Evolutionary conservation across 2,113 vertebrate genomes (phyloP), one percentile per base, ranked within the genome.

Genomic region (Haliaeetus leucogaster): DNA sequence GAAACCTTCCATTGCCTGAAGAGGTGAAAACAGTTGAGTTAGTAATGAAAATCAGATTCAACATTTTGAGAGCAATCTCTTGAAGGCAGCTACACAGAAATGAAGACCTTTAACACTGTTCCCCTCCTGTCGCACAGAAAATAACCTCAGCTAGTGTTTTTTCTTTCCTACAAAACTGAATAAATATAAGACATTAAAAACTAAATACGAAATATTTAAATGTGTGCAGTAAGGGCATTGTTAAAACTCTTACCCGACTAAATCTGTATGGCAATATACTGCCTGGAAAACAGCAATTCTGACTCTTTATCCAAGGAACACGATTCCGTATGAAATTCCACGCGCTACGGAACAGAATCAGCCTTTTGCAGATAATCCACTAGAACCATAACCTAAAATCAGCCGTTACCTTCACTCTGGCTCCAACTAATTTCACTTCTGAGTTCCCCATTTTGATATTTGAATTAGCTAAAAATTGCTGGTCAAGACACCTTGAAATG

Each of bases 1-100:
- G 77, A 90, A 96, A 84, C 56, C 87, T 95, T 94, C 63, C 62
- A 42, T 70, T 93, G 65, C 91, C 87, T 92, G 53, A 94, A 89
- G 77, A 92, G 62, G 81, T 82, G 53, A 82, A 94, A 95, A 79
- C 43, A 93, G 77, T 73, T 71, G 70, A 93, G 50, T 34, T 50
- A 52, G 25, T 53, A 85, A 93, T 47, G 66, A 95, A 95, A 96
- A 96, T 72, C 68, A 94, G 34, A 67, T 78, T 36, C 68, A 95
- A 22, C 43, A 29, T 89, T 82, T 92, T 71, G 65, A 93, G 77
- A 93, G 43, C 73, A 82, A 26, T 25, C 22, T 84, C 80, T 67
- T 71, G 68, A 90, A 93, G 55, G 58, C 25, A 82, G 81, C 66
- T 70, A 50, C 45, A 55, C 0, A 83, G 76, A 86, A 94, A 77